Percentiles rank a stretch among this genome's conserved stretches.
Evolutionary conservation across 2,888 invertebrate species (phyloP).

Genomic region (Biston stratarius): DNA sequence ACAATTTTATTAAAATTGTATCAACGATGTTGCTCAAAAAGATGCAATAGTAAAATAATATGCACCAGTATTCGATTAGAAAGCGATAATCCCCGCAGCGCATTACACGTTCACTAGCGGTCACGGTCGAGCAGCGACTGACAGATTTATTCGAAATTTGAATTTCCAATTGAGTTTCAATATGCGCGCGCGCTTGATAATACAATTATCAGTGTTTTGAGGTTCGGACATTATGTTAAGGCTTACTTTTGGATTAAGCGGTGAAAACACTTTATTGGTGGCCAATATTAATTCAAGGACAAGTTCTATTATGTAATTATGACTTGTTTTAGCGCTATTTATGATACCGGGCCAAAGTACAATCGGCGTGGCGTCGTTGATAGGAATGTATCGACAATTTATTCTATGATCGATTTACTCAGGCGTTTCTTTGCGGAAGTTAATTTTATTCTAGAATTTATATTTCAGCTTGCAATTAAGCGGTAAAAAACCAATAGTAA

Average conservation of each 20-base stretch:
- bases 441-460: too few species aligned
- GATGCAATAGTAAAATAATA: conserved; percentile 73
- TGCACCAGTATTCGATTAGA: conserved; percentile 69
- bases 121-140: conserved; percentile 63
- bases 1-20: conserved; percentile 54
- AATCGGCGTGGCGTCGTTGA: not conserved
- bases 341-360: not conserved
- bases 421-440: too few species aligned
- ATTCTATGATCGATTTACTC: too few species aligned
- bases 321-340: not conserved
- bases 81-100: conserved; percentile 59
- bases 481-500: too few species aligned
- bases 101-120: conserved; percentile 61
- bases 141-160: conserved; percentile 52
- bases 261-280: not conserved
- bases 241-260: conserved; percentile 7
- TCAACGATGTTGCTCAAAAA: conserved; percentile 73
- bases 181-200: conserved; percentile 60
- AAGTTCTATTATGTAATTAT: not conserved
- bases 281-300: not conserved
- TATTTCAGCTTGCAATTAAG: too few species aligned
- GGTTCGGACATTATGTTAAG: not conserved
- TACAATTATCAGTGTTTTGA: conserved; percentile 21
- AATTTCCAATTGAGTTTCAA: conserved; percentile 43
- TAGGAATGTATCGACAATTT: not conserved